Evolutionary conservation across 2,797 vertebrate genomes (phyloP).

Genomic region (Synanceia verrucosa): DNA sequence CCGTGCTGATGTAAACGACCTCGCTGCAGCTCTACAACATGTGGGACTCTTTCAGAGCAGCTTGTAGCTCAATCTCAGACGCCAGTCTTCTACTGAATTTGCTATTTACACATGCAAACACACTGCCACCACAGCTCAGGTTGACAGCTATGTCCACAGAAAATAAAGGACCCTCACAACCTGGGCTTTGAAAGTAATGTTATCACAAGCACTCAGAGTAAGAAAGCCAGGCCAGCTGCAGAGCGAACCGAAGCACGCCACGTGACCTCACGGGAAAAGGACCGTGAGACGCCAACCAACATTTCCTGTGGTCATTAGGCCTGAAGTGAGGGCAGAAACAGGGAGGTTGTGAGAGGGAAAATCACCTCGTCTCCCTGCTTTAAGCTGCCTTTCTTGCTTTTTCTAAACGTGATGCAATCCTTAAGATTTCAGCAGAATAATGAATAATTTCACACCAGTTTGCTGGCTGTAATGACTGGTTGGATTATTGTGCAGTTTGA

Average conservation of each 20-base stretch:
- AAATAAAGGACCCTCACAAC: conserved; percentile 24
- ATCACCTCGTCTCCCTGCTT: conserved; percentile 5
- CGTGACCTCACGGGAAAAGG: conserved; percentile 61
- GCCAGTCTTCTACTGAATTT: neutral
- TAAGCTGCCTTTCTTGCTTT: too few relatives aligned
- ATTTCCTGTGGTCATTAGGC: conserved; percentile 54
- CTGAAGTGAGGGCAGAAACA: conserved; percentile 23
- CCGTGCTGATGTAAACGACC: neutral
- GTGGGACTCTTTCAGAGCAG: too few relatives aligned
- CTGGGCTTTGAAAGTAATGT: neutral
- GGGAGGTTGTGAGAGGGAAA: neutral
- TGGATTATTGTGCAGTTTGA: too few relatives aligned
- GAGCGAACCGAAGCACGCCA: conserved; percentile 9
- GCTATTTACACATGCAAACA: neutral
- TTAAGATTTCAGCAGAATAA: conserved; percentile 23
- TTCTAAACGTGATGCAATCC: conserved; percentile 35
- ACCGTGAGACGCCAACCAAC: conserved; percentile 47
- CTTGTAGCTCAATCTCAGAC: neutral
- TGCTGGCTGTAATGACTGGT: neutral
- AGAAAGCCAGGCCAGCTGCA: conserved; percentile 49
- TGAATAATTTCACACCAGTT: neutral
- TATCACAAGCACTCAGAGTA: conserved; percentile 17
- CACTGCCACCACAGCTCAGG: neutral
- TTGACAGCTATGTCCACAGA: neutral
- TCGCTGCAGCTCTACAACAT: neutral